phyloP scores from a whole-genome alignment of 2,113 vertebrate species.

The Morone saxatilis region DNA sequence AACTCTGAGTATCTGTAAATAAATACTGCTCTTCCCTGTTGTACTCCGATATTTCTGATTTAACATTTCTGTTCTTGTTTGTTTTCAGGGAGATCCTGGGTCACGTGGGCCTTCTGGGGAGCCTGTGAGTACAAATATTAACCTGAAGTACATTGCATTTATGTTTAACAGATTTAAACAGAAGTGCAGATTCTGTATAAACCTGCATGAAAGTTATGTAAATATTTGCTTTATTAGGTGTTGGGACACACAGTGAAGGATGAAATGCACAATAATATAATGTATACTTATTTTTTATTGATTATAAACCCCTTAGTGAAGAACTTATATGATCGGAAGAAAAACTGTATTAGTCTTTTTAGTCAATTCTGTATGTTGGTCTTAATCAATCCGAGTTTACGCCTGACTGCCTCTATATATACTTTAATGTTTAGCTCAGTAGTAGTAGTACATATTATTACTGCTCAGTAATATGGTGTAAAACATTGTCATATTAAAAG shows the following conservation, averaged over 20 bases:
- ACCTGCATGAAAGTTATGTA: background rate
- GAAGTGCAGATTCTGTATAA: background rate
- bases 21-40: background rate
- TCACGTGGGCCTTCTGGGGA: conserved; percentile 87
- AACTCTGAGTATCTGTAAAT: background rate
- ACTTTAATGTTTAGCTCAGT: no score
- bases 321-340: no score
- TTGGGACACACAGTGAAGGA: background rate
- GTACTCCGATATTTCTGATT: background rate
- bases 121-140: conserved; percentile 85
- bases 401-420: no score
- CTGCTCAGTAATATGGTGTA: background rate
- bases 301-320: background rate
- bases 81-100: conserved; percentile 90
- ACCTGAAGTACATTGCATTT: background rate
- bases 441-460: no score
- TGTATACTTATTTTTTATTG: background rate
- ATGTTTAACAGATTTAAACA: background rate
- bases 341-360: no score
- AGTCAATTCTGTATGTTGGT: no score
- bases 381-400: no score
- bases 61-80: background rate
- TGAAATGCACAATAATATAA: background rate
- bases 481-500: no score
- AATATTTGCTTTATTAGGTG: background rate